Evolutionary conservation across 2,797 vertebrate species (phyloP).

Genomic region (Mareca penelope): DNA sequence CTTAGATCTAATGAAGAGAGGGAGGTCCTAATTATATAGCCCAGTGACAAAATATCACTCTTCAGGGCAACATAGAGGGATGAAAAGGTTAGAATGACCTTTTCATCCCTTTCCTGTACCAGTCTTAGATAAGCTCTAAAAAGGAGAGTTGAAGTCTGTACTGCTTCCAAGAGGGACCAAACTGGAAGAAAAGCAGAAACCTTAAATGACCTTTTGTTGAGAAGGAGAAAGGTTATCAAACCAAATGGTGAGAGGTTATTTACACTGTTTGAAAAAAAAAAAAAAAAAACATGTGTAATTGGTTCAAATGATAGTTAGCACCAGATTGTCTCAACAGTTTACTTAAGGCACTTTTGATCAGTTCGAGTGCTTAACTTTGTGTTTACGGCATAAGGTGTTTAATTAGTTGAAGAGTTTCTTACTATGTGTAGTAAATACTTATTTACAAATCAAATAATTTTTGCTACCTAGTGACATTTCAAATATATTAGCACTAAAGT

Average conservation of each 20-base stretch:
- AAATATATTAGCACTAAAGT: not conserved
- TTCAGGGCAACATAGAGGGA: not conserved
- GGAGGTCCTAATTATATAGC: conserved; percentile 16
- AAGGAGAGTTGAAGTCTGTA: not conserved
- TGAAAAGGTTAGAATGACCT: conserved; percentile 44
- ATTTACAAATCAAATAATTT: not conserved
- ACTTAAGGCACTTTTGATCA: not conserved
- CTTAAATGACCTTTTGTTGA: conserved; percentile 29
- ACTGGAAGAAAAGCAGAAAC: not conserved
- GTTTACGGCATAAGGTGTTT: not conserved
- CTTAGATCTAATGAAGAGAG: conserved; percentile 19
- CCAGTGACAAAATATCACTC: conserved; percentile 18
- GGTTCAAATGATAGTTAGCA: not conserved
- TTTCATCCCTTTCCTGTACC: not conserved
- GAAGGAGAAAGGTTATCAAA: conserved; percentile 59
- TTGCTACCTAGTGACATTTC: not conserved
- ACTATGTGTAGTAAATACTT: not conserved
- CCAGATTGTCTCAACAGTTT: not conserved
- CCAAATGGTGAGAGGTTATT: conserved; percentile 21
- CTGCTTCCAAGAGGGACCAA: conserved; percentile 33
- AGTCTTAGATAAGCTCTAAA: conserved; percentile 37
- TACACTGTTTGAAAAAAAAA: conserved; percentile 35
- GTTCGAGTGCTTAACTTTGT: not conserved
- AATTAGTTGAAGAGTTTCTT: not conserved
- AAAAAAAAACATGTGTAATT: not conserved